Percentiles rank a stretch among this genome's conserved stretches.
phyloP scores from a whole-genome alignment of 2,888 invertebrate genomes.

The Tipula unca region DNA sequence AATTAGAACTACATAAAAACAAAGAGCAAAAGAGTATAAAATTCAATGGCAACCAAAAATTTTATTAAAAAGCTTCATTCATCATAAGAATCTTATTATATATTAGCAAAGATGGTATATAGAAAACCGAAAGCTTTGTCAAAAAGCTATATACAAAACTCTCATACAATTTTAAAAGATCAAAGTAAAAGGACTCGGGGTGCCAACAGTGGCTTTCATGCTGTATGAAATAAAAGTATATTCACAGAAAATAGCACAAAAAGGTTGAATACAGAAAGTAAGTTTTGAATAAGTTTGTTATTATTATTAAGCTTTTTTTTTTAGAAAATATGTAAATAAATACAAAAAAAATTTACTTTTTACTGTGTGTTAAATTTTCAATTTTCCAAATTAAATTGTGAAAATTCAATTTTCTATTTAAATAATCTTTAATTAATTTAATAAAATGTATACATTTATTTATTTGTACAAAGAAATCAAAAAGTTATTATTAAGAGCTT shows the following conservation, averaged over 20 bases:
- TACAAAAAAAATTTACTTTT: neutral
- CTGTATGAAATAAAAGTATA: neutral
- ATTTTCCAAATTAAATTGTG: neutral
- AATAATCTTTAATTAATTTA: neutral
- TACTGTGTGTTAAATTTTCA: neutral
- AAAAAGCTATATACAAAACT: no score
- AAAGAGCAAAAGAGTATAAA: no score
- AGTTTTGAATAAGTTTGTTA: neutral
- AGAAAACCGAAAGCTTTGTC: no score
- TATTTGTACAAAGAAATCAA: neutral
- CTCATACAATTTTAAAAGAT: no score
- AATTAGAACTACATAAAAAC: no score
- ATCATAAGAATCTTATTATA: no score
- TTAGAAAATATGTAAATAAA: neutral
- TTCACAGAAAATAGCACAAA: neutral
- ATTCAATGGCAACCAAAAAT: no score
- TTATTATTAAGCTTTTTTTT: neutral
- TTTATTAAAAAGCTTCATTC: no score
- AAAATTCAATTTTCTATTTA: neutral
- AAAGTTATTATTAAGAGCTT: neutral
- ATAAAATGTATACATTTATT: neutral
- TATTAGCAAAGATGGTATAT: no score
- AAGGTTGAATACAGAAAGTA: neutral
- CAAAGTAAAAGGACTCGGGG: no score
- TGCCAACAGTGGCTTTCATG: neutral